Percentiles rank a stretch among this genome's conserved stretches.
Evolutionary conservation across 2,113 vertebrate genomes (phyloP).

Genomic region (Phodopus roborovskii): DNA sequence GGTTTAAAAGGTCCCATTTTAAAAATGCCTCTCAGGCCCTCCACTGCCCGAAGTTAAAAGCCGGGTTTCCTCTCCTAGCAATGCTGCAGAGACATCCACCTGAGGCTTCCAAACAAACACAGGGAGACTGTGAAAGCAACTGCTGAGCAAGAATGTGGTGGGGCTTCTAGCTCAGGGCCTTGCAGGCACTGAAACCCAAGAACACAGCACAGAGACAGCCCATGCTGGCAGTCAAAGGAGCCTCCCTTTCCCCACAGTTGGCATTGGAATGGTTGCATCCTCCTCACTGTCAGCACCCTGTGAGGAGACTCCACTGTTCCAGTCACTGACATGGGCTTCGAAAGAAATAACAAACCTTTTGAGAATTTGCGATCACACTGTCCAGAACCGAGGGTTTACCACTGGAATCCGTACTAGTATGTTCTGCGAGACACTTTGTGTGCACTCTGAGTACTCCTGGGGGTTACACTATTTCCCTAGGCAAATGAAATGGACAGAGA

Average conservation of each 20-base stretch:
- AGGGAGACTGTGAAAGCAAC: not conserved
- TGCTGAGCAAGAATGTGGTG: no score
- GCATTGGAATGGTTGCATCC: not conserved
- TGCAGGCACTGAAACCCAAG: not conserved
- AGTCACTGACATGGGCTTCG: not conserved
- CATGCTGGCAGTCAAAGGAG: not conserved
- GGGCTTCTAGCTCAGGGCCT: not conserved
- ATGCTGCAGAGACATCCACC: not conserved
- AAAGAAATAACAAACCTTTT: not conserved
- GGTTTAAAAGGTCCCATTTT: not conserved
- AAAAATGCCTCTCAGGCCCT: not conserved
- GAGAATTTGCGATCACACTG: not conserved
- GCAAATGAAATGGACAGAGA: not conserved
- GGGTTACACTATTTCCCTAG: not conserved
- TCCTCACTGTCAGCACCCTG: not conserved
- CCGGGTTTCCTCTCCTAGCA: not conserved
- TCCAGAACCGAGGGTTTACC: not conserved
- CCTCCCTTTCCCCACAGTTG: not conserved
- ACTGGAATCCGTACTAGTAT: not conserved
- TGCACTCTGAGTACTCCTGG: slow-evolving; percentile 8
- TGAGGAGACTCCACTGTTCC: not conserved
- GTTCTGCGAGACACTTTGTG: not conserved
- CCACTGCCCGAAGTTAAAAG: not conserved
- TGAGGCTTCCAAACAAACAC: not conserved
- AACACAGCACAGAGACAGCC: not conserved